These are phyloP conservation scores for Riparia riparia DNA, from an alignment of 2,113 vertebrate species.

Conservation along the genomic window DNA sequence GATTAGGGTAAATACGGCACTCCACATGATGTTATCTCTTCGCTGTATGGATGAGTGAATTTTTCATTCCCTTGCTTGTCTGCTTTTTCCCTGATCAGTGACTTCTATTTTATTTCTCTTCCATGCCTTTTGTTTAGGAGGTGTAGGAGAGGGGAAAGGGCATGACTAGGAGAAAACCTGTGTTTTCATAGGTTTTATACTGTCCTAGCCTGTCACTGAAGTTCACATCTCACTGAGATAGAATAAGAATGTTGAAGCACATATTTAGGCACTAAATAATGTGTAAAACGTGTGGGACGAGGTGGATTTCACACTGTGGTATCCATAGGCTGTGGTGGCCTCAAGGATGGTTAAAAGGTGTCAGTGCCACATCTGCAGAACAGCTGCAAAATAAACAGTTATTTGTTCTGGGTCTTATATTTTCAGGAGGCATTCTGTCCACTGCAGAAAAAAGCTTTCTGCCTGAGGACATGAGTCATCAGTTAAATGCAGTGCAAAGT, in stretches of 20 bases:
- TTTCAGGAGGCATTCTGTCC: neutral
- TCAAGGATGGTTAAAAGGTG: neutral
- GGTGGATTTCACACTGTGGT: neutral
- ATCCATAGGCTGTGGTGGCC: neutral
- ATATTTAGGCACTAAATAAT: neutral
- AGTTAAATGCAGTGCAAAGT: neutral
- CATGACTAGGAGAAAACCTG: rapidly evolving
- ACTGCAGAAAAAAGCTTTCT: neutral
- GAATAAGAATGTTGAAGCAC: neutral
- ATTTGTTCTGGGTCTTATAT: neutral
- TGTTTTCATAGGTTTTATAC: neutral
- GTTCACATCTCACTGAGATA: neutral
- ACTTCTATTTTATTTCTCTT: neutral
- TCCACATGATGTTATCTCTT: neutral
- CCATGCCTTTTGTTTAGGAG: neutral
- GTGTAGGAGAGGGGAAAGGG: neutral
- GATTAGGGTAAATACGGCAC: neutral
- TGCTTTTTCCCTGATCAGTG: neutral
- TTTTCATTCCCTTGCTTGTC: neutral
- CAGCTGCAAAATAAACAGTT: neutral
- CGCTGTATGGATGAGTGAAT: neutral
- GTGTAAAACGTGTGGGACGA: neutral
- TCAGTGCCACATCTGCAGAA: neutral
- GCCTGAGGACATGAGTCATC: neutral
- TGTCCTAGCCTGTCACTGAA: neutral